A percentile compares a stretch with the other conserved stretches of the same genome.
Conservation (phyloP, 2,888 invertebrate genomes). For the Cylindroiulus punctatus region DNA sequence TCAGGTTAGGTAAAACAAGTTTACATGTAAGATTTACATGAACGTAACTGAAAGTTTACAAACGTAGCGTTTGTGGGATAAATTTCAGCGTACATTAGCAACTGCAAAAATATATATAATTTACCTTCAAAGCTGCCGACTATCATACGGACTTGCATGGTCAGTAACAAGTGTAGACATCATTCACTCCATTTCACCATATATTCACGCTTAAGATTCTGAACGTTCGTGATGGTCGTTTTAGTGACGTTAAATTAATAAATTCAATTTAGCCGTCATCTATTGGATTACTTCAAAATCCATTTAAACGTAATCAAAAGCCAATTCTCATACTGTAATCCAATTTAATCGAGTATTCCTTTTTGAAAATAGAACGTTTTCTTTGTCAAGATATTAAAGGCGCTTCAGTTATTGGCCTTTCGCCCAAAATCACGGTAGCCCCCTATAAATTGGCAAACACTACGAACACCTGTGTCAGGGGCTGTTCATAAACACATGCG, state of each 20-base stretch:
- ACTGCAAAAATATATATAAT: too few relatives aligned
- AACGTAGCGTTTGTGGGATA: too few relatives aligned
- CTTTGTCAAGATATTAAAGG: neutral
- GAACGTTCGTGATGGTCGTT: neutral
- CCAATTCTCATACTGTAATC: neutral
- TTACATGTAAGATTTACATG: too few relatives aligned
- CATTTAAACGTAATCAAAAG: neutral
- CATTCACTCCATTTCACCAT: neutral
- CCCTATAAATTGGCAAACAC: neutral
- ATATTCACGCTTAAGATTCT: neutral
- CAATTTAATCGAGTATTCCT: neutral
- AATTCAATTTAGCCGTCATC: neutral
- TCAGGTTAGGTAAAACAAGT: too few relatives aligned
- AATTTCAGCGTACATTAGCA: too few relatives aligned
- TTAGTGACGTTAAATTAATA: neutral
- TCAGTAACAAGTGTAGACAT: neutral
- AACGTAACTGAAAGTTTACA: too few relatives aligned
- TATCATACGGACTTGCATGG: too few relatives aligned
- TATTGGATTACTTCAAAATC: conserved; percentile 25
- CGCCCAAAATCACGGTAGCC: too few relatives aligned
- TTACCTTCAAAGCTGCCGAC: neutral
- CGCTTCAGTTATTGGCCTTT: neutral
- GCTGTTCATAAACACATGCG: too few relatives aligned
- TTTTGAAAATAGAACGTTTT: too few relatives aligned
- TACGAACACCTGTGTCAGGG: too few relatives aligned